These are phyloP conservation scores for Galerucella calmariensis DNA, from an alignment of 2,888 invertebrate species.

Conservation along the genomic window DNA sequence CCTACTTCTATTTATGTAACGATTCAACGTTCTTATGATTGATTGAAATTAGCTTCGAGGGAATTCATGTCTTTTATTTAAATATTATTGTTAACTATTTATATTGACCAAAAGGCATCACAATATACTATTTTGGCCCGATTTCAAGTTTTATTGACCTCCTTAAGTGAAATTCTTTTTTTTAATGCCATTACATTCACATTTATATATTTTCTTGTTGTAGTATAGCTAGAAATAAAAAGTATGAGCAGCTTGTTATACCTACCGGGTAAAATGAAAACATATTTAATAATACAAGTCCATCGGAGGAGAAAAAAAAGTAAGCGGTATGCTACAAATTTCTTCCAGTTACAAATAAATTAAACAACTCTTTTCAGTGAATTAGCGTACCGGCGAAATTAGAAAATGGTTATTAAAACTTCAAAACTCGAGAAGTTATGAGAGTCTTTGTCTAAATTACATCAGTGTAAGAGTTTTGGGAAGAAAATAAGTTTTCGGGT, in stretches of 20 bases:
- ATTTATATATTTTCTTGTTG: not conserved
- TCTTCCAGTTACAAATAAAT: conserved; percentile 38
- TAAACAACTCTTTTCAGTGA: conserved; percentile 38
- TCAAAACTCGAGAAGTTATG: conserved; percentile 41
- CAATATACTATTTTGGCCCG: too few species aligned
- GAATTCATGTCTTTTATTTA: too few species aligned
- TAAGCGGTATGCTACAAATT: conserved; percentile 22
- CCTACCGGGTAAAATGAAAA: not conserved
- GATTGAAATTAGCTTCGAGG: too few species aligned
- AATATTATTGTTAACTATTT: too few species aligned
- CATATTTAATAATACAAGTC: not conserved
- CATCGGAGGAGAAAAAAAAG: not conserved
- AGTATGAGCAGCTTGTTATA: not conserved
- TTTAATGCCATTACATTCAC: too few species aligned
- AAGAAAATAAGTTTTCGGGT: conserved; percentile 36
- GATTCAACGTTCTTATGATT: too few species aligned
- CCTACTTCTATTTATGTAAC: too few species aligned
- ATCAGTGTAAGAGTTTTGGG: conserved; percentile 36
- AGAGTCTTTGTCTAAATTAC: conserved; percentile 41
- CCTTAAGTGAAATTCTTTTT: too few species aligned
- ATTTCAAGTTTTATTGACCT: too few species aligned
- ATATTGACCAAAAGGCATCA: too few species aligned
- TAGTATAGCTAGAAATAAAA: not conserved
- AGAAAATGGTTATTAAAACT: conserved; percentile 45
- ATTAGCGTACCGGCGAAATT: conserved; percentile 39